Evolutionary conservation across 2,113 vertebrate species (phyloP), one percentile per base, ranked within the genome.

Genomic region (Dicerorhinus sumatrensis): DNA sequence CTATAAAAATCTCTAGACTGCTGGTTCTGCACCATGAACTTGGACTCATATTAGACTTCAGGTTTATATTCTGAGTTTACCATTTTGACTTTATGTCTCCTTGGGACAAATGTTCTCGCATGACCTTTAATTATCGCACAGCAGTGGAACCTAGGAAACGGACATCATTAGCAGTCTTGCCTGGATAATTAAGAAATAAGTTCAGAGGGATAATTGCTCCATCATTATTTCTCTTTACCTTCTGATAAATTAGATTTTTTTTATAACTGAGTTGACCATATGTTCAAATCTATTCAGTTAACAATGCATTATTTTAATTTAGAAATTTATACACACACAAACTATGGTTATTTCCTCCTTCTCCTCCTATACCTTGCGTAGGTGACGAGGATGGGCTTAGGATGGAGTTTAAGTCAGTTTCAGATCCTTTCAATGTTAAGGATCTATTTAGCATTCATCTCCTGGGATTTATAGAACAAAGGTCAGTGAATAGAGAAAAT

Each of bases 71-170:
- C 46, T 83, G 29, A 97, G 67, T 97, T 98, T 98, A 75, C 21
- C 90, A 95, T 97, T 86, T 91, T 97, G 93, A 97, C 73, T 97
- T 97, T 96, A 94, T 97, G 33, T 39, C 73, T 98, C 97, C 73
- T 86, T 89, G 90, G 23, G 82, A 91, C 72, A 70, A 76, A 91
- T 70, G 17, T 94, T 98, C 51, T 96, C 54, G 60, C 42, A 8
- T 94, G 96, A 98, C 82, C 89, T 82, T 97, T 97, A 97, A 91
- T 98, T 97, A 97, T 33, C 75, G 58, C 3, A 72, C 91, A 94
- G 87, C 11, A 82, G 1, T 60, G 51, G 92, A 98, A 94, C 21
- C 89, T 96, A 70, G 97, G 6, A 98, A 96, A 70, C 9, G 0
- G 46, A 91, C 92, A 36, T 96, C 75, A 98, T 96, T 97, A 98